Percentiles rank a stretch among this genome's conserved stretches.
Conservation (phyloP, 2,888 invertebrate genomes). For the Agriopis marginaria region DNA sequence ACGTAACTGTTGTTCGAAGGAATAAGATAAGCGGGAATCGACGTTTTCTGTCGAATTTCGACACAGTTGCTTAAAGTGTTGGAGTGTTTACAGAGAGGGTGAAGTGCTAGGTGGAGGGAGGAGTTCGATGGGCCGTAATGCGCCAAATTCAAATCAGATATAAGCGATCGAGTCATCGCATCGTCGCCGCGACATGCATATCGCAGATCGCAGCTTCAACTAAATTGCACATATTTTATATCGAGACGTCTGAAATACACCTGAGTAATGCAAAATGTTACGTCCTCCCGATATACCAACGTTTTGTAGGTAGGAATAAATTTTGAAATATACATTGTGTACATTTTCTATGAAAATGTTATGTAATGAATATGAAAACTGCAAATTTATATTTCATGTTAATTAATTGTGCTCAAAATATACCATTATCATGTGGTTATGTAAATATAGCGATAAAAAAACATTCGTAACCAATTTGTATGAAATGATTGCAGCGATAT, state of each 20-base stretch:
- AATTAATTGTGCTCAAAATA: neutral
- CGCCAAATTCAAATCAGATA: slow-evolving; percentile 82
- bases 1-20: slow-evolving; percentile 76
- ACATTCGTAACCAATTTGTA: slow-evolving; percentile 17
- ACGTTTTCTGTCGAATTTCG: slow-evolving; percentile 70
- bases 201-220: slow-evolving; percentile 58
- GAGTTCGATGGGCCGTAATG: slow-evolving; percentile 71
- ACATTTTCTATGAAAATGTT: too few relatives aligned
- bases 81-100: slow-evolving; percentile 71
- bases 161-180: slow-evolving; percentile 72
- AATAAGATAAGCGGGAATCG: slow-evolving; percentile 72
- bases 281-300: slow-evolving; percentile 1
- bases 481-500: slow-evolving; percentile 29
- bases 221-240: slow-evolving; percentile 64
- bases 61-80: slow-evolving; percentile 71
- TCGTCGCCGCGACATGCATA: slow-evolving; percentile 57
- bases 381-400: too few relatives aligned
- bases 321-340: neutral
- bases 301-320: neutral
- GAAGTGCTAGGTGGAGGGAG: slow-evolving; percentile 49
- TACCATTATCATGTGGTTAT: neutral
- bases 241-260: slow-evolving; percentile 58
- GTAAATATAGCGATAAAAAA: slow-evolving; percentile 8
- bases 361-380: too few relatives aligned
- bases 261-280: slow-evolving; percentile 53